Conservation (phyloP, 2,888 invertebrate genomes). For the Tuberolachnus salignus region DNA sequence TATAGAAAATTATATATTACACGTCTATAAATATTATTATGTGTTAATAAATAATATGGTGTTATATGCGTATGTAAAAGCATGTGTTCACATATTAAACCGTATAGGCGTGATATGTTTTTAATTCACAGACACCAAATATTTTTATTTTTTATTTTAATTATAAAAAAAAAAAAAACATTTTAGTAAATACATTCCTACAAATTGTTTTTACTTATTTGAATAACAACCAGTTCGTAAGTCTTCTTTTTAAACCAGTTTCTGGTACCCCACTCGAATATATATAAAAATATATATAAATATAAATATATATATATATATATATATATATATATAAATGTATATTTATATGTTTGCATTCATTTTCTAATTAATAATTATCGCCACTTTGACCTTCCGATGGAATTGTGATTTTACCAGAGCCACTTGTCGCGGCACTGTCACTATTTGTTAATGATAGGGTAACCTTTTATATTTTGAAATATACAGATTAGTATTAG, state of each 20-base stretch:
- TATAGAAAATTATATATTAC: neutral
- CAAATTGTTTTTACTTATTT: slow-evolving; percentile 45
- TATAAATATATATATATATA: too few species aligned
- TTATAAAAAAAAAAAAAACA: slow-evolving; percentile 14
- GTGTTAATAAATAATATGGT: neutral
- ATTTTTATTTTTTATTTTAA: slow-evolving; percentile 20
- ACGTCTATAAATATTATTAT: neutral
- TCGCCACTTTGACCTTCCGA: slow-evolving; percentile 38
- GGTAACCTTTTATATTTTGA: slow-evolving; percentile 9
- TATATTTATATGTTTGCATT: slow-evolving; percentile 32
- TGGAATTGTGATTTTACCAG: neutral
- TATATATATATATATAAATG: too few species aligned
- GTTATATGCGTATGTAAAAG: neutral
- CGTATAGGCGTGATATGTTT: slow-evolving; percentile 12
- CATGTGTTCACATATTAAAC: neutral
- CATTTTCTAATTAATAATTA: slow-evolving; percentile 39
- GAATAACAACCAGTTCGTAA: slow-evolving; percentile 43
- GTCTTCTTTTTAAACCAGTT: slow-evolving; percentile 45
- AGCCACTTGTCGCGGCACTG: slow-evolving; percentile 22
- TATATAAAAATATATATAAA: neutral
- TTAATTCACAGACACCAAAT: slow-evolving; percentile 26
- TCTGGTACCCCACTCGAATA: slow-evolving; percentile 19
- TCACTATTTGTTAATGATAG: neutral
- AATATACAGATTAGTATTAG: neutral
- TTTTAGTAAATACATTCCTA: slow-evolving; percentile 36